Evolutionary conservation across 2,888 invertebrate genomes (phyloP), one percentile per base, ranked within the genome.

Genomic region (Elegia similella): DNA sequence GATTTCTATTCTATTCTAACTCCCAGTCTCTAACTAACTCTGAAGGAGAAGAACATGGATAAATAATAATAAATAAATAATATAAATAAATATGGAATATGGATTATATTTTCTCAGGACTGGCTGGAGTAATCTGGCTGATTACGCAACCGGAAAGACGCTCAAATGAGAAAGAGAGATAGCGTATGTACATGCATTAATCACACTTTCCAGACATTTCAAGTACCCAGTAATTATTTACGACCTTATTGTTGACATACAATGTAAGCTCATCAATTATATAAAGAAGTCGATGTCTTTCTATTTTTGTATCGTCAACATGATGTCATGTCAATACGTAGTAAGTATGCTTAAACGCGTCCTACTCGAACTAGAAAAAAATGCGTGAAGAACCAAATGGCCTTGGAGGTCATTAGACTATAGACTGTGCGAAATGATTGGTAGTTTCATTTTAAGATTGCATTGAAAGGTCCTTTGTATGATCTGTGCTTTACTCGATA

Each of bases 311-410:
- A 8, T 50, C 17, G 2, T 16, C 17, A 17, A 12, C 12, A 42
- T 52, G 52, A 52, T 38, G 52, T 52, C 52, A 52, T 42, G 23
- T 23, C 6, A 10, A 38, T 38, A 38, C n/a, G 10, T 10, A 12
- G 12, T 10, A 34, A 1, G 34, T 34, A 34, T 12, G 38, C 38
- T 38, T 12, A 1, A 12, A 38, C n/a, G n/a, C 38, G 34, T 10
- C 34, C n/a, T 38, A 38, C 38, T 5, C n/a, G 12, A 38, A 38
- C 38, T 12, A 10, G 12, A 23, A 32, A 32, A 43, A 43, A 15
- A 46, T 46, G 46, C 23, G 23, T 12, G 23, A 46, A 46, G 16
- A 7, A 46, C 16, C 6, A 16, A n/a, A 17, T 44, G 17, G 23
- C 16, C 32, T 38, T 38, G 38, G n/a, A 38, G 38, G 5, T 3